Evolutionary conservation across 1,140 invertebrate species (phyloP).

Genomic region (Halesus radiatus): DNA sequence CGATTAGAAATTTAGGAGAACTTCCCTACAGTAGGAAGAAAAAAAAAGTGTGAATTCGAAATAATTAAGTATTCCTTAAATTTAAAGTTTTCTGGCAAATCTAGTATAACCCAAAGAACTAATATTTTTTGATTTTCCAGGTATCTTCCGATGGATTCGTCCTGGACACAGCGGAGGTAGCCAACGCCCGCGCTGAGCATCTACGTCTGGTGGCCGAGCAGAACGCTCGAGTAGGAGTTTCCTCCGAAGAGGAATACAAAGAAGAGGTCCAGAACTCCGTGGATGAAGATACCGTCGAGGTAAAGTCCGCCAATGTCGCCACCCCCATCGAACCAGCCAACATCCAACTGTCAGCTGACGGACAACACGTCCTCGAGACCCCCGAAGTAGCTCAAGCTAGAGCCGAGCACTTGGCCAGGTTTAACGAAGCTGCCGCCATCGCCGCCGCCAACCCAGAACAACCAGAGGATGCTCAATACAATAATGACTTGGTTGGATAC

Average conservation of each 20-base stretch:
- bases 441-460: conserved; percentile 25
- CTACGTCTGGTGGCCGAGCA: conserved; percentile 62
- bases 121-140: conserved; percentile 44
- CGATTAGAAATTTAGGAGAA: background rate
- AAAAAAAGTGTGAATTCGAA: too few species aligned
- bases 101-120: too few species aligned
- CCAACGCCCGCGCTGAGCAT: conserved; percentile 62
- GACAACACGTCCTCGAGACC: conserved; percentile 61
- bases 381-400: conserved; percentile 59
- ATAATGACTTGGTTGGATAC: conserved; percentile 18
- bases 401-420: conserved; percentile 61
- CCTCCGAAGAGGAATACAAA: background rate
- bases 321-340: conserved; percentile 30
- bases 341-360: conserved; percentile 60
- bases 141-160: conserved; percentile 52
- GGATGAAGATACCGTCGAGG: conserved; percentile 49
- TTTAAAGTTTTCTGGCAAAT: too few species aligned
- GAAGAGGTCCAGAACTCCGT: conserved; percentile 27
- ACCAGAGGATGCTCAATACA: conserved; percentile 26
- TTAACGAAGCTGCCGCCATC: conserved; percentile 59
- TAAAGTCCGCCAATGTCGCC: background rate
- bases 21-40: too few species aligned
- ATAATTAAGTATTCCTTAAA: too few species aligned
- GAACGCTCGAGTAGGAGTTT: conserved; percentile 43
- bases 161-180: conserved; percentile 67